These are phyloP conservation scores for Prionailurus bengalensis DNA, from an alignment of 2,113 vertebrate species.

Conservation along the genomic window DNA sequence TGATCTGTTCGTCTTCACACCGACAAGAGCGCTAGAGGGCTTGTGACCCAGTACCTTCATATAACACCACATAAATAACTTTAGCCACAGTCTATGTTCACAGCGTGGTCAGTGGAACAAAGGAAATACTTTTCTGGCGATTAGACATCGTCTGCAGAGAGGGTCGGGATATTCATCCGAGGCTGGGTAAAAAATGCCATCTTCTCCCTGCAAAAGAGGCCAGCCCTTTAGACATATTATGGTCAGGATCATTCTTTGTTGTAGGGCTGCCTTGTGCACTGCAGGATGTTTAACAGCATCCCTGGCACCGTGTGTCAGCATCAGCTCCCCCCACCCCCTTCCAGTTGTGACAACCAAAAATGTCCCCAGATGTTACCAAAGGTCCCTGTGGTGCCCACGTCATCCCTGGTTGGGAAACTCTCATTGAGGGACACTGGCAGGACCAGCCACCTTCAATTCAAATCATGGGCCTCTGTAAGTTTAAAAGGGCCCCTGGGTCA, in stretches of 20 bases:
- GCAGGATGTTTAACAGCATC: neutral
- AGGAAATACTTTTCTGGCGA: constrained; percentile 88
- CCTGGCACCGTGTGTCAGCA: neutral
- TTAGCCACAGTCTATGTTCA: constrained; percentile 82
- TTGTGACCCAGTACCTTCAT: constrained; percentile 88
- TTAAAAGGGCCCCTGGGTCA: neutral
- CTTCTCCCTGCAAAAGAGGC: constrained; percentile 93
- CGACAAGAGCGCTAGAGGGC: constrained; percentile 82
- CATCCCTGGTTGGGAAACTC: neutral
- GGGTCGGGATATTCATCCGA: constrained; percentile 93
- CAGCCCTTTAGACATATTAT: neutral
- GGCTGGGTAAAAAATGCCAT: constrained; percentile 99
- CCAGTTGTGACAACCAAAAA: neutral
- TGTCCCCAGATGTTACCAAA: neutral
- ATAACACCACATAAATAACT: constrained; percentile 90
- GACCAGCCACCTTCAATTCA: neutral
- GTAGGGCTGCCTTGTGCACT: accelerated
- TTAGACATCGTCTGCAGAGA: constrained; percentile 96
- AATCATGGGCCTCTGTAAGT: neutral
- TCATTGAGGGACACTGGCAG: neutral
- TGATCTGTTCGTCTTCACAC: constrained; percentile 82
- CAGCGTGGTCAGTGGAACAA: constrained; percentile 82
- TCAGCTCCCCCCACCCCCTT: neutral
- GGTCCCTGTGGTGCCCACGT: neutral
- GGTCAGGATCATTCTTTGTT: neutral